Conservation (phyloP, 2,888 invertebrate species). For the Vanessa cardui region DNA sequence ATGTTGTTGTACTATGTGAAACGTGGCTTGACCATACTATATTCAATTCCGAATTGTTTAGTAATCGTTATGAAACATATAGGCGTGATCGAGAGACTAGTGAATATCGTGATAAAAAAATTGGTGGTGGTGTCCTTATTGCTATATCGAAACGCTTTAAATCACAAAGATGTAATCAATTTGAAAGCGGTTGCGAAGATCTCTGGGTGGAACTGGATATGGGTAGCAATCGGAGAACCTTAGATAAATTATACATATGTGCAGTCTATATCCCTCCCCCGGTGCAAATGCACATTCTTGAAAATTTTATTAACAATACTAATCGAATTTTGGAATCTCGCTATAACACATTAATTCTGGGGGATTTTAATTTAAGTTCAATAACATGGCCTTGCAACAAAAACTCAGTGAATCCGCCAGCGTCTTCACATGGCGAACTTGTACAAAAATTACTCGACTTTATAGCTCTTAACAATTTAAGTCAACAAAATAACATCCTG, state of each 20-base stretch:
- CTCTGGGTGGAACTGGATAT: conserved; percentile 15
- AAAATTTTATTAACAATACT: conserved; percentile 7
- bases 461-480: conserved; percentile 20
- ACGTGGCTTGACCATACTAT: conserved; percentile 39
- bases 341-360: too few species aligned
- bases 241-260: conserved; percentile 16
- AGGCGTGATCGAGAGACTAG: conserved; percentile 36
- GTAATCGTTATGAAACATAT: conserved; percentile 37
- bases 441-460: conserved; percentile 16
- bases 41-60: conserved; percentile 35
- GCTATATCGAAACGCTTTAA: conserved; percentile 28
- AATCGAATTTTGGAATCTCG: too few species aligned
- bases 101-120: conserved; percentile 21
- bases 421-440: not conserved
- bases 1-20: conserved; percentile 38
- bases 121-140: conserved; percentile 39
- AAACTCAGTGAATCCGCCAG: too few species aligned
- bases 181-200: conserved; percentile 23
- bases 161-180: not conserved
- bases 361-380: too few species aligned
- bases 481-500: conserved; percentile 21
- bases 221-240: not conserved
- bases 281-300: conserved; percentile 2
- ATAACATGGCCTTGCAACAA: too few species aligned
- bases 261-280: conserved; percentile 23